Evolutionary conservation across 2,797 vertebrate genomes (phyloP).

Genomic region (Gorsachius magnificus): DNA sequence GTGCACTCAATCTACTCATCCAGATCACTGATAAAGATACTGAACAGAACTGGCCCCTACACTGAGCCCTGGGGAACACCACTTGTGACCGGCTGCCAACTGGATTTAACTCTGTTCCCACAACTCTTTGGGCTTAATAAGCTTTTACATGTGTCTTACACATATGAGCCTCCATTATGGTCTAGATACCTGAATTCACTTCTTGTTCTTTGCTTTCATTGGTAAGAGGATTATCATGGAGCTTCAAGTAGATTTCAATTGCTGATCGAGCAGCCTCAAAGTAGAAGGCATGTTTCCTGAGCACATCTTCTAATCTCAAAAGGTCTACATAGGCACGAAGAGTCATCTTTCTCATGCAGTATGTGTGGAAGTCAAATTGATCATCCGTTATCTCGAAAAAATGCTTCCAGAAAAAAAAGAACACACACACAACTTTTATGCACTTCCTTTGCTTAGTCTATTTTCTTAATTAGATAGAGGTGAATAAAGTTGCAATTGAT

Average conservation of each 20-base stretch:
- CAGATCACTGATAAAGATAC: too few relatives aligned
- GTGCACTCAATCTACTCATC: too few relatives aligned
- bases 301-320: conserved; percentile 79
- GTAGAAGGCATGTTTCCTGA: conserved; percentile 81
- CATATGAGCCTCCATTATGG: not conserved
- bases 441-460: not conserved
- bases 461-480: not conserved
- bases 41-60: too few relatives aligned
- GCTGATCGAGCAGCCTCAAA: conserved; percentile 81
- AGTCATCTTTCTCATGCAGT: conserved; percentile 85
- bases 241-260: conserved; percentile 82
- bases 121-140: not conserved
- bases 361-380: conserved; percentile 84
- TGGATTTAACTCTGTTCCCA: too few relatives aligned
- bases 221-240: conserved; percentile 79
- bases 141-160: not conserved
- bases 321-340: conserved; percentile 82
- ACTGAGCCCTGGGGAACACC: too few relatives aligned
- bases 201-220: conserved; percentile 82
- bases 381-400: conserved; percentile 84
- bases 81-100: too few relatives aligned
- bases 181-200: conserved; percentile 79
- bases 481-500: not conserved
- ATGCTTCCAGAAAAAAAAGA: conserved; percentile 71
- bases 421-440: not conserved